These are phyloP conservation scores for Drosophila gunungcola DNA, from an alignment of 1,140 invertebrate genomes.

Conservation along the genomic window DNA sequence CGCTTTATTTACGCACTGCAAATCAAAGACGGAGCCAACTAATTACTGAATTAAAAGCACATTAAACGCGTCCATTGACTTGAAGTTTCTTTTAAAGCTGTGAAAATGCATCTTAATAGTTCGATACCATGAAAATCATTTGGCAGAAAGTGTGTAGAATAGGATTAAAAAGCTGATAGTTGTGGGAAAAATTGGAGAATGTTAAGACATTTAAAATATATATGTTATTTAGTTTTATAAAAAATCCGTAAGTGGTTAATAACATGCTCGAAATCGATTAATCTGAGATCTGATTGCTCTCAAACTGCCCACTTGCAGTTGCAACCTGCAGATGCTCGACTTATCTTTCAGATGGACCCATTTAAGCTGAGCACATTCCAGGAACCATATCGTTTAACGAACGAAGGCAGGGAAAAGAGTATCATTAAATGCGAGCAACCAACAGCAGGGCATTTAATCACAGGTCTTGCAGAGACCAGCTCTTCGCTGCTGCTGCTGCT, in stretches of 20 bases:
- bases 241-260: slow-evolving; percentile 7
- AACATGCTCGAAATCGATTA: slow-evolving; percentile 18
- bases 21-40: slow-evolving; percentile 46
- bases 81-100: slow-evolving; percentile 27
- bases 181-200: slow-evolving; percentile 27
- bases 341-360: slow-evolving; percentile 31
- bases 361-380: slow-evolving; percentile 51
- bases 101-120: slow-evolving; percentile 65
- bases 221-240: background rate
- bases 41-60: slow-evolving; percentile 78
- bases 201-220: background rate
- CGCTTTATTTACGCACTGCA: slow-evolving; percentile 47
- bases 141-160: slow-evolving; percentile 53
- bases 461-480: slow-evolving; percentile 31
- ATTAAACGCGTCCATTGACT: slow-evolving; percentile 53
- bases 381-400: slow-evolving; percentile 71
- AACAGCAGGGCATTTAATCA: slow-evolving; percentile 68
- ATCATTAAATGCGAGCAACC: slow-evolving; percentile 64
- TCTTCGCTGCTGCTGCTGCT: slow-evolving; percentile 7
- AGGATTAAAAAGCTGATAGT: slow-evolving; percentile 26
- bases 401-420: slow-evolving; percentile 34
- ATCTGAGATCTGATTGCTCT: slow-evolving; percentile 12
- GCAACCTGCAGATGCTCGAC: slow-evolving; percentile 31
- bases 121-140: slow-evolving; percentile 23
- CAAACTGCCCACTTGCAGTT: slow-evolving; percentile 30